Percentiles rank a stretch among this genome's conserved stretches.
These are phyloP conservation scores for Hydrocynus forskahlii DNA, from an alignment of 2,797 vertebrate genomes.

Conservation along the genomic window DNA sequence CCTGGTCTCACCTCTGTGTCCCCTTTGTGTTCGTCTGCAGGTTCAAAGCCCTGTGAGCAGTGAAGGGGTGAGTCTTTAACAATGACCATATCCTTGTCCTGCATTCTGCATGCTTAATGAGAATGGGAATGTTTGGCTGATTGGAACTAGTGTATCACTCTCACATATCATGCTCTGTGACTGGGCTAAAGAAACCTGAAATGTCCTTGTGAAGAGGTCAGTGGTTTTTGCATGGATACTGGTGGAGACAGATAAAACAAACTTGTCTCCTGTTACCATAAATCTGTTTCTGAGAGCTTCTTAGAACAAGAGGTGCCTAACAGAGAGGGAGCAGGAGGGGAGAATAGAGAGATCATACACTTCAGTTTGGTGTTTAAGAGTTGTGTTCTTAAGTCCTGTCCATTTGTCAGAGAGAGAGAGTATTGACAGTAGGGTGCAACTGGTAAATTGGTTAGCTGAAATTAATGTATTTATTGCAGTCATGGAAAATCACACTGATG, in stretches of 20 bases:
- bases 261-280: constrained; percentile 9
- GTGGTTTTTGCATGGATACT: background rate
- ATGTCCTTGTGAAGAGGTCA: constrained; percentile 32
- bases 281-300: background rate
- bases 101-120: constrained; percentile 28
- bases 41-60: constrained; percentile 59
- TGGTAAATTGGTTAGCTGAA: no score
- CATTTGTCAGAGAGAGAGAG: no score
- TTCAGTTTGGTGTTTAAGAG: no score
- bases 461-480: no score
- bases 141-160: constrained; percentile 12
- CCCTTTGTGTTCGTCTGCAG: constrained; percentile 49
- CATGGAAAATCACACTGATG: no score
- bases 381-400: no score
- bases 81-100: constrained; percentile 34
- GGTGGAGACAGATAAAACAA: constrained; percentile 21
- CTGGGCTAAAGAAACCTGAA: constrained; percentile 1
- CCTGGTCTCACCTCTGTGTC: constrained; percentile 13
- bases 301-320: background rate
- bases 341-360: background rate
- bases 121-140: constrained; percentile 16
- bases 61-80: constrained; percentile 54
- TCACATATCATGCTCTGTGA: background rate
- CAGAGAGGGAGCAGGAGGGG: background rate
- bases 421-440: no score